Conservation (phyloP, 2,888 invertebrate genomes). For the Ypsolopha scabrella region DNA sequence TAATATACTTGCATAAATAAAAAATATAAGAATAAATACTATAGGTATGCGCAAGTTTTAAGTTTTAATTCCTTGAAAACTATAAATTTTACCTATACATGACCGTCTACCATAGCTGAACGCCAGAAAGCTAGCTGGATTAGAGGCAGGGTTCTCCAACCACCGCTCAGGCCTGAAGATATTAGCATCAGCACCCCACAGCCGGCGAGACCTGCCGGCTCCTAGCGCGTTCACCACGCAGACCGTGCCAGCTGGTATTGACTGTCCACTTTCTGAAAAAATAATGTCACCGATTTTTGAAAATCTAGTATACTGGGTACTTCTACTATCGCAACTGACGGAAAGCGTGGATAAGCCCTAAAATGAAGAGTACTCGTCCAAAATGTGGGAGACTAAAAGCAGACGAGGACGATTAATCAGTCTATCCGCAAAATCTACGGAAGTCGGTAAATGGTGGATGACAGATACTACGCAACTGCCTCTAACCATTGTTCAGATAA, state of each 20-base stretch:
- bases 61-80: neutral
- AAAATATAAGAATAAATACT: no score
- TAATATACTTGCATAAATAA: no score
- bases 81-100: slow-evolving; percentile 41
- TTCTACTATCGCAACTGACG: no score
- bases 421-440: no score
- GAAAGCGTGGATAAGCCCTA: no score
- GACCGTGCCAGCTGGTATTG: slow-evolving; percentile 27
- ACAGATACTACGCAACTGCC: no score
- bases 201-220: slow-evolving; percentile 28
- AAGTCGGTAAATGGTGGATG: no score
- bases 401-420: no score
- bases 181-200: slow-evolving; percentile 36
- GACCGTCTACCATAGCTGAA: slow-evolving; percentile 38
- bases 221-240: slow-evolving; percentile 32
- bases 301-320: no score
- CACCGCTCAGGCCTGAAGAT: slow-evolving; percentile 41
- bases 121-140: slow-evolving; percentile 22
- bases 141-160: slow-evolving; percentile 17
- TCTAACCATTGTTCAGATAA: no score
- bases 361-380: no score
- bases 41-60: neutral
- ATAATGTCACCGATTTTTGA: neutral
- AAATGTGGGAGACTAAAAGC: no score
- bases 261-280: slow-evolving; percentile 26